These are phyloP conservation scores for Lophochroa leadbeateri DNA, from an alignment of 2,113 vertebrate genomes.

Conservation along the genomic window DNA sequence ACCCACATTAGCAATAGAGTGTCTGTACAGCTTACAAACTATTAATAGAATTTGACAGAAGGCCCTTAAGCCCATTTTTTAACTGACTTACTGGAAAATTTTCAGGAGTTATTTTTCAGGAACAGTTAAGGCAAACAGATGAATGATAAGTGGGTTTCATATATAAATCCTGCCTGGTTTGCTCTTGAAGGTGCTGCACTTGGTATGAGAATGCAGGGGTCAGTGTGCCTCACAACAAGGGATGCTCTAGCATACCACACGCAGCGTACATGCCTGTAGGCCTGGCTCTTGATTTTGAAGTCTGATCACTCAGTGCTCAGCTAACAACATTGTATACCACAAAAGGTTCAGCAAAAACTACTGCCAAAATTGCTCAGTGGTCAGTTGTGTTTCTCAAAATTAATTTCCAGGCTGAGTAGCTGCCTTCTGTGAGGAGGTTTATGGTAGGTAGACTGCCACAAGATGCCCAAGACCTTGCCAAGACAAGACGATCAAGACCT, in stretches of 20 bases:
- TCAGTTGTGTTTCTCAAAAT: constrained; percentile 59
- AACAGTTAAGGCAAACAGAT: background rate
- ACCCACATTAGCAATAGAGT: background rate
- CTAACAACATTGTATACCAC: constrained; percentile 50
- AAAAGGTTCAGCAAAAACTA: constrained; percentile 48
- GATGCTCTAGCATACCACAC: background rate
- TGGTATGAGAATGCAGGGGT: background rate
- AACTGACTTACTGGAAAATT: background rate
- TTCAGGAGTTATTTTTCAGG: background rate
- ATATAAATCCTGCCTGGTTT: background rate
- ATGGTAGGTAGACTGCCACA: constrained; percentile 18
- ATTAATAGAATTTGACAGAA: background rate
- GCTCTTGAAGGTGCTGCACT: background rate
- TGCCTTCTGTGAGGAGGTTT: constrained; percentile 33
- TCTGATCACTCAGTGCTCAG: constrained; percentile 17
- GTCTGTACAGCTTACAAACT: background rate
- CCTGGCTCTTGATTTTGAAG: constrained; percentile 46
- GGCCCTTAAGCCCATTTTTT: background rate
- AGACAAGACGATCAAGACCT: constrained; percentile 37
- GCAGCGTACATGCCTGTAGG: background rate
- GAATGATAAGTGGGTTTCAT: background rate
- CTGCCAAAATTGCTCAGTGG: constrained; percentile 51
- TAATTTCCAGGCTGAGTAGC: constrained; percentile 61
- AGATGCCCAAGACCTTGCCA: constrained; percentile 31
- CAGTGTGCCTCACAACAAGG: background rate